Base-by-base conservation (phyloP, 2,797 vertebrate genomes). In the Ctenochaetus hawaiiensis region DNA sequence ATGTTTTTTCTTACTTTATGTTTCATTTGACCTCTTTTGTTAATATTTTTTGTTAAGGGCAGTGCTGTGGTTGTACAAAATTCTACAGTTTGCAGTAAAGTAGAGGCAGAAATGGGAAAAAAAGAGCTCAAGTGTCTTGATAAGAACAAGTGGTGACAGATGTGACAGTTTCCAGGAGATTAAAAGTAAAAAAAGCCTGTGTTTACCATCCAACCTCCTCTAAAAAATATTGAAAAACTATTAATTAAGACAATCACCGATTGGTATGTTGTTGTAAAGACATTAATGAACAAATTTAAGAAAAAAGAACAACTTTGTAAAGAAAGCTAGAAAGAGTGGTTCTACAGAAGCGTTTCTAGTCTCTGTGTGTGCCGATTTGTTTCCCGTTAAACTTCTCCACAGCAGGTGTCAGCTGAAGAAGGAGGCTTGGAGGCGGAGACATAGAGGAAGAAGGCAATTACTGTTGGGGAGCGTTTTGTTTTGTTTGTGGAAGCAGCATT, bases 401-500 rank as follows among this genome's bases (percentile, higher is more conserved):
- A 83, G 86, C 90, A 92, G 88, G 90, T 92, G 90, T 90, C 87
- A 89, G 89, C 89, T 86, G 84, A 88, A 83, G 80, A 82, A 78
- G 86, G 81, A 85, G 73, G 66, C 68, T 88, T 30, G n/a, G 82
- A 85, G 83, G 77, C 67, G 57, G 83, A 84, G 89, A 86, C 86
- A 78, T 49, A 48, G 82, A 81, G 81, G 75, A 85, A 92, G 84
- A 90, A 90, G 86, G 89, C 91, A 92, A 94, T 93, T 93, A 92
- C 80, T 91, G 87, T 90, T 87, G 85, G 78, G 90, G 80, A 81
- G 84, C 79, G 0, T 91, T 90, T 86, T 87, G 89, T 90, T 93
- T 88, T 93, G 89, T 91, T 93, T 92, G 85, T 89, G 82, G 80
- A 83, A 81, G 89, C 85, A 68, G 83, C 75, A 87, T 88, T 85